Base-by-base conservation (phyloP, 1,140 invertebrate genomes). In the Saccostrea cuccullata region DNA sequence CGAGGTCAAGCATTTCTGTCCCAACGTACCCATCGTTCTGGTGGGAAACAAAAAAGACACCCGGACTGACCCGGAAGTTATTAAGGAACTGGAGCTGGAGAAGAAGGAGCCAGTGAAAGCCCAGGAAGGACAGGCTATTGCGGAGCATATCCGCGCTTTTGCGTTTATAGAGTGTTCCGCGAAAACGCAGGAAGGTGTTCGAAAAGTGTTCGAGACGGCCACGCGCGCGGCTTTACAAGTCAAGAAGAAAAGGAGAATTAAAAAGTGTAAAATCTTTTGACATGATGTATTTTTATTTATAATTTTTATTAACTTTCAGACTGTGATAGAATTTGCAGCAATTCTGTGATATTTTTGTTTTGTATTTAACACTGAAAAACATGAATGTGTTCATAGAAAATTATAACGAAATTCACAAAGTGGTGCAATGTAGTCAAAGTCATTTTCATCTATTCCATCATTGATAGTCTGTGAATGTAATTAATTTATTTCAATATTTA, bases 101-200 rank as follows among this genome's bases (percentile, higher is more conserved):
- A 99, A 99, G 95, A 99, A 99, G 94, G 99, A 99, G 95, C 99
- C 99, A 58, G 99, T 99, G 8, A 99, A 99, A 95, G 97, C 98
- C 73, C 98, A 99, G 94, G 99, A 99, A 95, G 96, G 98, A 88
- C 97, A 98, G 92, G 97, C 98, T 73, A 99, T 99, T 98, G 98
- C 99, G 67, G 99, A 99, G 94, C 99, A 99, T 96, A 99, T 99
- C 90, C 99, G 92, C 95, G 99, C 99, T 89, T 99, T 99, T 95
- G 98, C 98, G 87, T 99, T 99, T 96, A 96, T 99, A 91, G 99
- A 99, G 96, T 99, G 99, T 96, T 99, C 98, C 84, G 99, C 99
- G 93, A 99, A 99, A 95, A 99, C 98, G 95, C 99, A 99, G 97
- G 99, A 99, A 95, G 99, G 99, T 93, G 98, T 99, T 82, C 96